Evolutionary conservation across 2,113 vertebrate genomes (phyloP).

Genomic region (Corvus hawaiiensis): DNA sequence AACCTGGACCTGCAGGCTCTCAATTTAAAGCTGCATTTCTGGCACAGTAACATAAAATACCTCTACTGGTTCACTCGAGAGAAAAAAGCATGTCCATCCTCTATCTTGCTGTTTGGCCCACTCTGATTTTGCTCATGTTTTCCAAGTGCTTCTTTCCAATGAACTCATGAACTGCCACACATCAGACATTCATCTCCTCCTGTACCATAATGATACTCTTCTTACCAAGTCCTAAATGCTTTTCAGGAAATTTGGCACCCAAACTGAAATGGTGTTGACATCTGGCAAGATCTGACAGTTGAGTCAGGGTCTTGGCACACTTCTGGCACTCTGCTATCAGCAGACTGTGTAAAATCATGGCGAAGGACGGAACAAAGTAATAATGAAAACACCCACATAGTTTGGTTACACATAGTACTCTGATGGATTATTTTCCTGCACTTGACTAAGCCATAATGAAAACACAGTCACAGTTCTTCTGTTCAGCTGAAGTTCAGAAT

Average conservation of each 20-base stretch:
- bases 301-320: not conserved
- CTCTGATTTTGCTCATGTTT: not conserved
- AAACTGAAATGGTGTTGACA: not conserved
- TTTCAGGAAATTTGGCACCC: slow-evolving; percentile 36
- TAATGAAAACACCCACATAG: not conserved
- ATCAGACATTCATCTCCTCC: not conserved
- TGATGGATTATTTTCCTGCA: not conserved
- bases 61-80: not conserved
- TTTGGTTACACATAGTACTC: not conserved
- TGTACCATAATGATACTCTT: not conserved
- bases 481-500: not conserved
- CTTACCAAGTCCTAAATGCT: slow-evolving; percentile 12
- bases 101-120: not conserved
- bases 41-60: not conserved
- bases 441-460: not conserved
- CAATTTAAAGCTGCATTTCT: slow-evolving; percentile 19
- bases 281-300: slow-evolving; percentile 7
- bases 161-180: not conserved
- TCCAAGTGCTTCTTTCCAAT: not conserved
- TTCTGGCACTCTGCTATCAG: not conserved
- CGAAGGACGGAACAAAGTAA: not conserved
- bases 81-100: not conserved
- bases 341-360: not conserved
- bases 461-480: not conserved
- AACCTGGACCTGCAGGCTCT: not conserved